Percentiles rank a stretch among this genome's conserved stretches.
Conservation (phyloP, 2,888 invertebrate species). For the Pheosia gnoma region DNA sequence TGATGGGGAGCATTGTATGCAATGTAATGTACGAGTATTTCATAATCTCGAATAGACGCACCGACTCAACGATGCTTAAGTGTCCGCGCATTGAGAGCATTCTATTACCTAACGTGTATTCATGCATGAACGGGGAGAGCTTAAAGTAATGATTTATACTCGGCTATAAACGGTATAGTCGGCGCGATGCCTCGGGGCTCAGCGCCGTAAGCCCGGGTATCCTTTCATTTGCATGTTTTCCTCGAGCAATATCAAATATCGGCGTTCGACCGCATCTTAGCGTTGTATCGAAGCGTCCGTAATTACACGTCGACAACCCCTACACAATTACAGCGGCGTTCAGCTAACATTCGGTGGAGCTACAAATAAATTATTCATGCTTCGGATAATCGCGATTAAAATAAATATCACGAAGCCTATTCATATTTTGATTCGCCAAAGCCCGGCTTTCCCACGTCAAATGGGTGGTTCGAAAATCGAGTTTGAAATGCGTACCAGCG, state of each 20-base stretch:
- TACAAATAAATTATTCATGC: constrained; percentile 68
- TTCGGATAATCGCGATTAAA: constrained; percentile 60
- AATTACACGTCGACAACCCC: constrained; percentile 63
- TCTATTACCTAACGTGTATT: constrained; percentile 43
- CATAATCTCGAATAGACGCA: constrained; percentile 29
- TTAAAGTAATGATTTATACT: constrained; percentile 49
- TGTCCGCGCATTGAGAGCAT: constrained; percentile 34
- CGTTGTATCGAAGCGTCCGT: constrained; percentile 53
- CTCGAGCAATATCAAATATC: constrained; percentile 68
- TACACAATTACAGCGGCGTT: constrained; percentile 57
- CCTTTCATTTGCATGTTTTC: constrained; percentile 78
- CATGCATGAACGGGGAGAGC: constrained; percentile 36
- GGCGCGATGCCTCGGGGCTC: constrained; percentile 25
- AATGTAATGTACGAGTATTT: constrained; percentile 21
- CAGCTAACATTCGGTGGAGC: constrained; percentile 51
- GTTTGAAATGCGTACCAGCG: not conserved
- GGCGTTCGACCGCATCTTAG: constrained; percentile 44
- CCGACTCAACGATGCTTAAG: constrained; percentile 36
- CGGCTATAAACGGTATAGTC: constrained; percentile 25
- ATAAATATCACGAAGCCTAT: constrained; percentile 58
- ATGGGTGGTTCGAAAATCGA: constrained; percentile 3
- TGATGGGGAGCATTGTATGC: constrained; percentile 13
- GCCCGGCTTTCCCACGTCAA: constrained; percentile 39
- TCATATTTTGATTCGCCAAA: constrained; percentile 36
- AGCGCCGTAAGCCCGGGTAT: constrained; percentile 47